Percentiles rank a stretch among this genome's conserved stretches.
Evolutionary conservation across 2,113 vertebrate species (phyloP).

Genomic region (Elgaria multicarinata): DNA sequence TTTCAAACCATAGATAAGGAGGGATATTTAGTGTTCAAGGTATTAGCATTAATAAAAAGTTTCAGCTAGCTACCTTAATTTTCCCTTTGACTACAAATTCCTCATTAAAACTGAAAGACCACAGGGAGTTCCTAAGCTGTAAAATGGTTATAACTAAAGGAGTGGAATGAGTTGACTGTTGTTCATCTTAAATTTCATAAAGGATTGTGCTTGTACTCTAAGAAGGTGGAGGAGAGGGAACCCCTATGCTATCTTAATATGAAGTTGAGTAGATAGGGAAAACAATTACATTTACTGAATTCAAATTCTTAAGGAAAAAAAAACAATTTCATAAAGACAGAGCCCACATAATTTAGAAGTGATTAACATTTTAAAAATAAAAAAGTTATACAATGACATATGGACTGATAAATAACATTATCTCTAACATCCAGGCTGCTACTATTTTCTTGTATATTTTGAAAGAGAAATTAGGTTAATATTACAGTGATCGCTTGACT

Average conservation of each 20-base stretch:
- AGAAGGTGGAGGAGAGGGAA: neutral
- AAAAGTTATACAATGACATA: slow-evolving; percentile 25
- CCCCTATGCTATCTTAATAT: neutral
- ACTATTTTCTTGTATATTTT: slow-evolving; percentile 30
- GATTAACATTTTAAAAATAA: neutral
- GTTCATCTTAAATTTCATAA: neutral
- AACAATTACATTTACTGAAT: slow-evolving; percentile 18
- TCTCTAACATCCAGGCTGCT: neutral
- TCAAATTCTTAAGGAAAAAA: slow-evolving; percentile 36
- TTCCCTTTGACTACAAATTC: slow-evolving; percentile 35
- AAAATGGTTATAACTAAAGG: slow-evolving; percentile 25
- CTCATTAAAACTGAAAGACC: neutral
- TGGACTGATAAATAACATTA: neutral
- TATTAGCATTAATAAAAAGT: slow-evolving; percentile 31
- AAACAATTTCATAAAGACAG: slow-evolving; percentile 2
- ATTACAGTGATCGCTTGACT: neutral
- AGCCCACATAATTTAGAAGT: slow-evolving; percentile 14
- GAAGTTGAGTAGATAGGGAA: neutral
- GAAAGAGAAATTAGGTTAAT: neutral
- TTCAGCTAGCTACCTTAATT: slow-evolving; percentile 33
- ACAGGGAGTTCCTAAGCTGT: neutral
- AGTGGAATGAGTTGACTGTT: neutral
- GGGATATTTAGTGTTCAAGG: neutral
- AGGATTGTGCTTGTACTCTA: neutral
- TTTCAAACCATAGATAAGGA: neutral